phyloP scores from a whole-genome alignment of 2,888 invertebrate species.

The Lobophora halterata region DNA sequence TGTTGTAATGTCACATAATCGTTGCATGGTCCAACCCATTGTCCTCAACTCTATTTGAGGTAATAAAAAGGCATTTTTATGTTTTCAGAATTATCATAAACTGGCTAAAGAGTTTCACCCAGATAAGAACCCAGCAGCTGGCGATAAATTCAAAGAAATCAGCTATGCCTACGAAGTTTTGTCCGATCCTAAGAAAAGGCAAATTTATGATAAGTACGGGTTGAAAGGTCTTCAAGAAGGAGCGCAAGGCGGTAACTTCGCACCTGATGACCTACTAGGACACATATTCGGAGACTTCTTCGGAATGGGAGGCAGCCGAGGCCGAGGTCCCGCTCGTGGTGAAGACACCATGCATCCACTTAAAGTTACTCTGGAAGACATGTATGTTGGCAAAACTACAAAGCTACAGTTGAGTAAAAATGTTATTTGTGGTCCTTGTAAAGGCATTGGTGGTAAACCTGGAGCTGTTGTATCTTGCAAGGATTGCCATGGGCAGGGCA shows the following conservation, averaged over 20 bases:
- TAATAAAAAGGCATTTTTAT: constrained; percentile 21
- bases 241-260: constrained; percentile 77
- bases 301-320: constrained; percentile 79
- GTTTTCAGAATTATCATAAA: constrained; percentile 91
- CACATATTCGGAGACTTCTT: constrained; percentile 82
- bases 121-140: constrained; percentile 93
- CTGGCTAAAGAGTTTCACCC: constrained; percentile 97
- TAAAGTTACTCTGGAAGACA: constrained; percentile 92
- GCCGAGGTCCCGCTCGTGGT: constrained; percentile 83
- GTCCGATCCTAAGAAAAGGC: constrained; percentile 92
- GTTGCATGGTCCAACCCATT: constrained; percentile 49
- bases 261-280: constrained; percentile 85
- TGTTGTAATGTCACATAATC: constrained; percentile 45
- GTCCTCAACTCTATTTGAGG: constrained; percentile 34
- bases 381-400: constrained; percentile 93
- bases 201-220: constrained; percentile 92
- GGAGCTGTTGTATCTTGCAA: constrained; percentile 85
- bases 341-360: constrained; percentile 92
- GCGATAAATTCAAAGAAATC: constrained; percentile 97
- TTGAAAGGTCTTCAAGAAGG: constrained; percentile 94
- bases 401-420: constrained; percentile 91
- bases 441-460: constrained; percentile 87
- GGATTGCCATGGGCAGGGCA: constrained; percentile 88
- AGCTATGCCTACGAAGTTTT: constrained; percentile 97
- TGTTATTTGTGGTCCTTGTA: constrained; percentile 88